Base-by-base conservation (phyloP, 2,888 invertebrate genomes). In the Acholoe squamosa region DNA sequence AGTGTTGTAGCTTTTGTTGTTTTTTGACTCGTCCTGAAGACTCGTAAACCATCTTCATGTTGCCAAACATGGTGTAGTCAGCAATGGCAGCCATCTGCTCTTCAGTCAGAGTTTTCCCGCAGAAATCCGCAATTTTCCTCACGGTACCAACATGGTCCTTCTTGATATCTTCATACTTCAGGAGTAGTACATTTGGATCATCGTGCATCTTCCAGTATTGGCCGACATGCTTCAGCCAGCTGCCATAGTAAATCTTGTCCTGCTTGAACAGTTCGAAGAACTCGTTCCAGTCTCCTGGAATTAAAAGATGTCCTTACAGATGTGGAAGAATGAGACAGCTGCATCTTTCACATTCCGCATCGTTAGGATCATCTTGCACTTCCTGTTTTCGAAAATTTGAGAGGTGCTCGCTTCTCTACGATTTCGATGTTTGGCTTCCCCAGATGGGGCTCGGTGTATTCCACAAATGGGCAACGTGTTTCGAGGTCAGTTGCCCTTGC, bases 181-280 rank as follows among this genome's bases (percentile, higher is more conserved):
- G 71, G 3, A 34, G 3, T 0, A 89, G 89, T 16, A 89, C 28
- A 34, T 89, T 25, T 22, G 31, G 22, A 43, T 89, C 71, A 22
- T 67, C 89, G 10, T 16, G 34, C 14, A 33, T 5, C 28, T 22
- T 22, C 61, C 33, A 71, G 34, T 71, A 89, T 5, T 43, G 25
- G 10, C 10, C 16, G 31, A 22, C 28, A 33, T 34, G 33, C n/a
- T 89, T 33, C 34, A 71, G 33, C 34, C 67, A 89, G 34, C 51
- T 51, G 22, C 89, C 89, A 16, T 25, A 33, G 22, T 71, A 33
- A 5, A 89, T 1, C 14, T 56, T 31, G 22, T 52, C 76, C 51
- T 89, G 31, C 71, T 25, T 89, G 89, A 89, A 89, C 22, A 33
- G 3, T 31, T 33, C 89, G 28, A 89, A 89, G 89, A 71, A 89